Percentiles rank a stretch among this genome's conserved stretches.
Conservation (phyloP, 2,113 vertebrate species). For the Paedocypris sp. region DNA sequence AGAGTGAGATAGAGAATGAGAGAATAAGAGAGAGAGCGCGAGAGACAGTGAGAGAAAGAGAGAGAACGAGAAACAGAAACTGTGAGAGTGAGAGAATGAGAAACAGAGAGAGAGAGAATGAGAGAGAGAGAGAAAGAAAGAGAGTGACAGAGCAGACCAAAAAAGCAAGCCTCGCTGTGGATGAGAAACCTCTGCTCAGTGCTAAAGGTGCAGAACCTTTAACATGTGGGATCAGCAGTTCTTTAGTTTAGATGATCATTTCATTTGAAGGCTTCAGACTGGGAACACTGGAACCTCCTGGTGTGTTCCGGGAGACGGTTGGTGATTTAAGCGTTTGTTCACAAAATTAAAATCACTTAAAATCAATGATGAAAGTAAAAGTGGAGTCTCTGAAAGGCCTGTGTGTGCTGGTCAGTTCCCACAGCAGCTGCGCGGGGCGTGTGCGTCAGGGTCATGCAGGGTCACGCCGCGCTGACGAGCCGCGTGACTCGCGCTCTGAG, state of each 20-base stretch:
- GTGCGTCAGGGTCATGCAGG: slow-evolving; percentile 67
- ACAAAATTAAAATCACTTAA: slow-evolving; percentile 31
- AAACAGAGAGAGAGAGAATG: no score
- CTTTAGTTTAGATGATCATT: background rate
- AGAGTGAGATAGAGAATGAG: no score
- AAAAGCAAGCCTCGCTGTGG: background rate
- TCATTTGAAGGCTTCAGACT: background rate
- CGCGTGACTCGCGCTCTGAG: slow-evolving; percentile 69
- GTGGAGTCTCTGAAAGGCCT: slow-evolving; percentile 22
- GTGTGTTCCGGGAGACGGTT: background rate
- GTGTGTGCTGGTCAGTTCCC: slow-evolving; percentile 53
- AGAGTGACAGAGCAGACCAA: no score
- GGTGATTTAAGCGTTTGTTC: background rate
- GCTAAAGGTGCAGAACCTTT: no score
- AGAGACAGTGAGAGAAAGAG: no score
- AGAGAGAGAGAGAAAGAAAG: no score
- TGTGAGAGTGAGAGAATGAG: no score
- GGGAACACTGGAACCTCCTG: background rate
- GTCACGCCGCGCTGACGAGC: slow-evolving; percentile 69
- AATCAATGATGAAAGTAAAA: slow-evolving; percentile 29
- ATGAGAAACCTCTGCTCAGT: background rate
- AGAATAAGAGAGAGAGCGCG: no score
- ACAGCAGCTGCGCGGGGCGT: slow-evolving; percentile 64
- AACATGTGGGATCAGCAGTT: background rate
- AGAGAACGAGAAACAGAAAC: no score